Base-by-base conservation (phyloP, 2,888 invertebrate genomes). In the Kuschelorhynchus macadamiae region DNA sequence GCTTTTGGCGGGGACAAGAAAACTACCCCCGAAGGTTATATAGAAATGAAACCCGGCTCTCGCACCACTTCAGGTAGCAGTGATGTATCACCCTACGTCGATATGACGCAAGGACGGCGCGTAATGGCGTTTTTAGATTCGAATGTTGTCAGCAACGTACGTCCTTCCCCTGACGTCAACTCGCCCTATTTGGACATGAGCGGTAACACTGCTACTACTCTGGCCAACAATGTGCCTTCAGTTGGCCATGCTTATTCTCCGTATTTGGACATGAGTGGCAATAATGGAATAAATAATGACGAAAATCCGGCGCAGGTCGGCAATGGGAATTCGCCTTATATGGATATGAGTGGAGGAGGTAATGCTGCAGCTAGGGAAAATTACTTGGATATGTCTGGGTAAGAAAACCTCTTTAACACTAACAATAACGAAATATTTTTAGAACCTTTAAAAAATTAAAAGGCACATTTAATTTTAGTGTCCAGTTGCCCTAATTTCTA, bases 31-130 rank as follows among this genome's bases (percentile, higher is more conserved):
- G 74, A 78, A 53, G 83, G 83, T 42, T 85, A 85, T 76, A 81
- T 85, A 32, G 83, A 85, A 76, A 85, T 85, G 85, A 82, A 80
- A 75, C 84, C 84, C 33, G 81, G 81, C 14, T 1, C 25, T 7
- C 25, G 25, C 4, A 25, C 7, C 25, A 25, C 3, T 3, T 5
- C 7, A 9, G 46, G 42, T 11, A 47, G 82, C 68, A 80, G 81
- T 69, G 67, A 70, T 8, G 53, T 46, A 14, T 61, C 69, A n/a
- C 71, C 74, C 1, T 71, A 72, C 57, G 79, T 77, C 36, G 73
- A 78, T 50, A 68, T 76, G 65, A 64, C 61, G 1, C 77, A 68
- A 76, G 74, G 56, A 18, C 67, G 67, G 21, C 30, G 44, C 1
- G 55, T 57, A 16, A 70, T 25, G 7, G 7, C 7, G 4, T n/a